Evolutionary conservation across 2,113 vertebrate species (phyloP), one percentile per base, ranked within the genome.

Genomic region (Ictalurus furcatus): DNA sequence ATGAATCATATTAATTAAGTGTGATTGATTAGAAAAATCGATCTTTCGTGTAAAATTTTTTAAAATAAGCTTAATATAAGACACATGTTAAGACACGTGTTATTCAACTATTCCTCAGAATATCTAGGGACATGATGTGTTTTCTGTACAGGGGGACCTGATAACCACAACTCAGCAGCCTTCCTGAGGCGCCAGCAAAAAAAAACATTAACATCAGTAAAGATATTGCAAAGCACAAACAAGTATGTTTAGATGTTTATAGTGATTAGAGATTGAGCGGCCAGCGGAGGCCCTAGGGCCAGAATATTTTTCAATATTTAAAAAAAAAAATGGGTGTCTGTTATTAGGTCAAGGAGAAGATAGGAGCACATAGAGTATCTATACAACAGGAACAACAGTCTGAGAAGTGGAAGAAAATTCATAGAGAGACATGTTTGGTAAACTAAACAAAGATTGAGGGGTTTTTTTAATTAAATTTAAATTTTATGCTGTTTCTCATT

Each of bases 151-250:
- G n/a, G 79, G 11, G 14, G 2, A 59, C 80, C 54, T 82, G 80
- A 82, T 82, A 82, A 82, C 59, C 80, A 59, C 8, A 6, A 59
- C 2, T 58, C 79, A 19, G 2, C n/a, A 23, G 80, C n/a, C 80
- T 82, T 82, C 80, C 54, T 37, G 14, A 59, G 54, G 54, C n/a
- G 16, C 80, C 80, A 79, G 48, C 44, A 52, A 16, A 79, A 28
- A 28, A 3, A 52, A 44, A 79, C 21, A 28, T 52, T 28, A 52
- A 79, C 44, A 79, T 34, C 80, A 82, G 54, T 14, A 82, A 34
- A 82, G n/a, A 82, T 54, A 82, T 82, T 59, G 58, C 16, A 59
- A 34, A 34, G 52, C 80, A 82, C 30, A 82, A 59, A 82, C 54
- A 61, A 40, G 30, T 84, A 25, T 84, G 81, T 83, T 59, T 84